These are phyloP conservation scores for Microctenopoma steveboyesi DNA, from an alignment of 2,797 vertebrate species.

Conservation along the genomic window DNA sequence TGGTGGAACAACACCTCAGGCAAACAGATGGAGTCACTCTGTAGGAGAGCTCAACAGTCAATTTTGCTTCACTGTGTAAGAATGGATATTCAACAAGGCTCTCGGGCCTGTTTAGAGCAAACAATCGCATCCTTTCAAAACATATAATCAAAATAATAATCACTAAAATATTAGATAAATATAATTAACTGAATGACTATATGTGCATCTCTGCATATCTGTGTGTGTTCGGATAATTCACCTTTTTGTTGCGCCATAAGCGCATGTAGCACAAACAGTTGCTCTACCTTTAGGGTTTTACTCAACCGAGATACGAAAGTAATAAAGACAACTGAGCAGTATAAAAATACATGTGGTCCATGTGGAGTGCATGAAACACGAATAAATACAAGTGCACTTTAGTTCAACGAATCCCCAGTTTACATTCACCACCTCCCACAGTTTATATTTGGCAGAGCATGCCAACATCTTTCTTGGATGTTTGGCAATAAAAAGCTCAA, in stretches of 20 bases:
- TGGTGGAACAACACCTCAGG: constrained; percentile 71
- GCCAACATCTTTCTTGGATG: background rate
- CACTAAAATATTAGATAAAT: constrained; percentile 6
- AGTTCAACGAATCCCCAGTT: background rate
- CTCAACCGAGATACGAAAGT: background rate
- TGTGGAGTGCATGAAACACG: background rate
- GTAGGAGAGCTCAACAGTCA: constrained; percentile 59
- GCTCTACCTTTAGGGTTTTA: background rate
- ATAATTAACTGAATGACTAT: background rate
- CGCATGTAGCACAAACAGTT: background rate
- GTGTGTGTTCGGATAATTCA: constrained; percentile 3
- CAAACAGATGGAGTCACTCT: constrained; percentile 72
- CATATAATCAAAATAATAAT: background rate
- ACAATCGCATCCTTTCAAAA: background rate
- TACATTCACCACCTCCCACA: background rate
- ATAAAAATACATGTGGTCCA: background rate
- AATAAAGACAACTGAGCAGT: background rate
- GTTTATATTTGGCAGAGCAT: constrained; percentile 3
- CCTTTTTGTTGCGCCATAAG: background rate
- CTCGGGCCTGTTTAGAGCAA: background rate
- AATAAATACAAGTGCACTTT: background rate
- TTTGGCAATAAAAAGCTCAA: background rate
- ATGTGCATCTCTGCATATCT: background rate
- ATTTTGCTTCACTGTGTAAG: constrained; percentile 40
- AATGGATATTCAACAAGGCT: background rate